A percentile compares a stretch with the other conserved stretches of the same genome.
Conservation (phyloP, 2,113 vertebrate species). For the Connochaetes taurinus region DNA sequence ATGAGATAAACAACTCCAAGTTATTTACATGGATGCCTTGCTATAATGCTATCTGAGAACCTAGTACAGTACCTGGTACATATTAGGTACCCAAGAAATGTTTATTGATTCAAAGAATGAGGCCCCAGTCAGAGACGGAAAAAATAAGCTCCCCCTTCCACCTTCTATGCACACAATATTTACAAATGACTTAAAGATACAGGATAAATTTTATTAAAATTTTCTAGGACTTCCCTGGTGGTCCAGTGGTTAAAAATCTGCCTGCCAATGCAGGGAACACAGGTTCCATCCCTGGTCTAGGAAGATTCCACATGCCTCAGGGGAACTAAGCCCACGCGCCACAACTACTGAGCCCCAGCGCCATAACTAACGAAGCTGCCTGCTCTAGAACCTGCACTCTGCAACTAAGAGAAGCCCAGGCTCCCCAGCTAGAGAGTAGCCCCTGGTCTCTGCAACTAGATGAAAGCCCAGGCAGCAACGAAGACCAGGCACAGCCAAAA, state of each 20-base stretch:
- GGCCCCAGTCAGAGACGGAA: neutral
- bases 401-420: neutral
- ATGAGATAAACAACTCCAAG: neutral
- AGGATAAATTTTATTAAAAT: constrained; percentile 10
- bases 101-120: neutral
- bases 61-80: neutral
- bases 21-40: neutral
- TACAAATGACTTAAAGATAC: neutral
- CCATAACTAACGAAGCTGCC: neutral
- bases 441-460: neutral
- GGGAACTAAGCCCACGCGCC: neutral
- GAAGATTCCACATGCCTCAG: neutral
- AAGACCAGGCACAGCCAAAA: neutral
- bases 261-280: neutral
- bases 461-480: neutral
- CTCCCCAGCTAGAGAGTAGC: neutral
- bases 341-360: neutral
- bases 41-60: neutral
- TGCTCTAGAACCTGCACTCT: neutral
- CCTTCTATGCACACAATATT: neutral
- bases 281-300: neutral
- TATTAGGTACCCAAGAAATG: neutral
- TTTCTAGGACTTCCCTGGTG: neutral
- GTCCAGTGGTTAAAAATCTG: neutral
- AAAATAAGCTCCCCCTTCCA: neutral